Percentiles rank a stretch among this genome's conserved stretches.
Conservation (phyloP, 2,797 vertebrate genomes). For the Acanthornis magna region DNA sequence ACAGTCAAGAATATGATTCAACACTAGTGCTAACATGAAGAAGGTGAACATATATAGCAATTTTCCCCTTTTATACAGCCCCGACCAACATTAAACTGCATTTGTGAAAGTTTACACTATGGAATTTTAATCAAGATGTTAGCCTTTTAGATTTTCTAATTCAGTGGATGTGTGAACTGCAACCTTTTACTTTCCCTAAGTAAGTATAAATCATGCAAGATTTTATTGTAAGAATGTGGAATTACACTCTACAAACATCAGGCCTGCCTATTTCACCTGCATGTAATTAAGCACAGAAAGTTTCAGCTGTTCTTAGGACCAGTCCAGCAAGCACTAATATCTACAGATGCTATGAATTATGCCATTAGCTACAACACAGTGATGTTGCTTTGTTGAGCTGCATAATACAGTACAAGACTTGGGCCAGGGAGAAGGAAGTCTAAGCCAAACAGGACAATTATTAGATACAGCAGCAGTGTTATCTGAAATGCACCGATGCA, state of each 20-base stretch:
- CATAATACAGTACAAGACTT: background rate
- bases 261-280: slow-evolving; percentile 15
- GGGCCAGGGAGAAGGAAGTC: background rate
- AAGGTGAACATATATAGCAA: background rate
- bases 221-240: slow-evolving; percentile 3
- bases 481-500: background rate
- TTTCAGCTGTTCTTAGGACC: background rate
- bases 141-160: background rate
- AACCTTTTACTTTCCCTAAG: background rate
- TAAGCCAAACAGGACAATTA: background rate
- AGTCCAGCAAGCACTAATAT: background rate
- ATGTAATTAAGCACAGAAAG: slow-evolving; percentile 3
- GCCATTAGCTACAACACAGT: background rate
- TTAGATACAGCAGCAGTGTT: background rate
- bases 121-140: slow-evolving; percentile 5
- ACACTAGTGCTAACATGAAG: background rate
- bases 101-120: background rate
- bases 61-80: background rate
- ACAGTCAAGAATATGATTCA: background rate
- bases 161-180: background rate
- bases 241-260: background rate
- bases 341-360: slow-evolving; percentile 25
- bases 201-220: background rate
- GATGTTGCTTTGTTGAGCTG: background rate
- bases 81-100: background rate